Percentiles rank a stretch among this genome's conserved stretches.
These are phyloP conservation scores for Sipha maydis DNA, from an alignment of 2,888 invertebrate genomes.

Conservation along the genomic window DNA sequence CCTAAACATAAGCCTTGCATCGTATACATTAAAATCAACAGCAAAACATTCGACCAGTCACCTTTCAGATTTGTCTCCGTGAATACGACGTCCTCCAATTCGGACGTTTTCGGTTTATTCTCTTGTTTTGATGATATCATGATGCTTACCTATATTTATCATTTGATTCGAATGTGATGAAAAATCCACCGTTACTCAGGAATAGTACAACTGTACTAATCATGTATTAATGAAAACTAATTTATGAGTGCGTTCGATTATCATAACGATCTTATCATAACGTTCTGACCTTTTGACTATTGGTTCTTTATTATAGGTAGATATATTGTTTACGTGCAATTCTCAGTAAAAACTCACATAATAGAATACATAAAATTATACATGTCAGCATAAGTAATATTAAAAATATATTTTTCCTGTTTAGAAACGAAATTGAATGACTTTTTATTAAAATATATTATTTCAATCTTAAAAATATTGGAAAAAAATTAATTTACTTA, in stretches of 20 bases:
- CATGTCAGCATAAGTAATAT: no score
- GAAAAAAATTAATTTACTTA: no score
- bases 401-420: no score
- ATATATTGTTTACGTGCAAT: no score
- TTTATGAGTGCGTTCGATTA: not conserved
- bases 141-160: not conserved
- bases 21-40: slow-evolving; percentile 35
- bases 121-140: not conserved
- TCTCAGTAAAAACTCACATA: no score
- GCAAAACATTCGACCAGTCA: slow-evolving; percentile 33
- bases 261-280: not conserved
- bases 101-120: not conserved
- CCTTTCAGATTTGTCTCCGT: slow-evolving; percentile 39
- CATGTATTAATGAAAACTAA: no score
- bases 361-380: no score
- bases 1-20: slow-evolving; percentile 21
- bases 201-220: not conserved
- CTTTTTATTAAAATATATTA: no score
- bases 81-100: no score
- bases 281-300: not conserved
- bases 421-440: no score
- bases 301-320: no score
- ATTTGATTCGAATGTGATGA: not conserved
- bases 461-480: no score
- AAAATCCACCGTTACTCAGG: not conserved